These are phyloP conservation scores for Temnothorax longispinosus DNA, from an alignment of 1,140 invertebrate species.

Conservation along the genomic window DNA sequence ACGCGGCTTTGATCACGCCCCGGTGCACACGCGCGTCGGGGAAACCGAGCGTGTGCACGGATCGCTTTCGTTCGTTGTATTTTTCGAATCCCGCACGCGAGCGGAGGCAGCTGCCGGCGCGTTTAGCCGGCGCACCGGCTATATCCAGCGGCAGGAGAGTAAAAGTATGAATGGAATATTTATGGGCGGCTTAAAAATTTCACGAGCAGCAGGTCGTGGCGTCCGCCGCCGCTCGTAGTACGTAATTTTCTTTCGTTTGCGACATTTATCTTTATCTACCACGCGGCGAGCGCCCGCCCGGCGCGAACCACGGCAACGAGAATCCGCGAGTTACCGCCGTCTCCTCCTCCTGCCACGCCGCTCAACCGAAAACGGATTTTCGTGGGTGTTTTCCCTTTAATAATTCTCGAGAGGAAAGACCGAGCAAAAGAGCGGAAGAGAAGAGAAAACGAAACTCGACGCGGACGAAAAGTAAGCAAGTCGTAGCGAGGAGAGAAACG, in stretches of 20 bases:
- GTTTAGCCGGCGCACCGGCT: constrained; percentile 11
- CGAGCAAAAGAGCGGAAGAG: neutral
- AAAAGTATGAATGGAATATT: constrained; percentile 62
- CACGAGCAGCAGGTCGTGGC: constrained; percentile 37
- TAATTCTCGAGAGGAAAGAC: constrained; percentile 60
- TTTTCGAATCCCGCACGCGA: constrained; percentile 36
- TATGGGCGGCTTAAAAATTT: constrained; percentile 58
- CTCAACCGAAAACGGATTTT: constrained; percentile 59
- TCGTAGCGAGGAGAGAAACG: constrained; percentile 35
- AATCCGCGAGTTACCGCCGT: constrained; percentile 40
- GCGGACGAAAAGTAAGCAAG: constrained; percentile 46
- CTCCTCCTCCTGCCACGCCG: neutral
- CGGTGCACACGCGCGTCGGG: neutral
- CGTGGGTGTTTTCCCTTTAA: constrained; percentile 68
- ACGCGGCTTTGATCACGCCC: constrained; percentile 58
- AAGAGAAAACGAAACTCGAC: constrained; percentile 6
- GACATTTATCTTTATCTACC: constrained; percentile 56
- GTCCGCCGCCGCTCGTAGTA: constrained; percentile 23
- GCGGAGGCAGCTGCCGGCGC: constrained; percentile 2
- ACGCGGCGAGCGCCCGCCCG: neutral
- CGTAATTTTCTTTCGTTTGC: constrained; percentile 59
- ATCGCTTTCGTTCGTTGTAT: constrained; percentile 35
- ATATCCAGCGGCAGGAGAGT: constrained; percentile 21
- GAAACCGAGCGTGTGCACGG: neutral
- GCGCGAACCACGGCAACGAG: constrained; percentile 30